Percentiles rank a stretch among this genome's conserved stretches.
phyloP scores from a whole-genome alignment of 1,140 invertebrate genomes.

The Bilobella aurantiaca region DNA sequence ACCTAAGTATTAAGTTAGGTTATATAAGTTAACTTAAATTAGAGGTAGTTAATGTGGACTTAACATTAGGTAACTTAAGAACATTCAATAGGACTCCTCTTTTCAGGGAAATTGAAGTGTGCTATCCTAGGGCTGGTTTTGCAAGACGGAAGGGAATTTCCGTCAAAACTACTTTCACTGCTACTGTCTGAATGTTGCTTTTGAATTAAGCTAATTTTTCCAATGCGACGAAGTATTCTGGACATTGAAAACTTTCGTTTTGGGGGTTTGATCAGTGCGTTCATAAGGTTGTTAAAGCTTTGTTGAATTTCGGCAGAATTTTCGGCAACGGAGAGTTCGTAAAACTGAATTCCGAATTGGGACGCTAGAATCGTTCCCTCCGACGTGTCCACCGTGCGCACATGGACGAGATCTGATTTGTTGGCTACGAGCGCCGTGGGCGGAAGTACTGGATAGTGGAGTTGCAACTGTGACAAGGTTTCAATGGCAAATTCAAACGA shows the following conservation, averaged over 20 bases:
- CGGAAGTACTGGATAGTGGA: constrained; percentile 17
- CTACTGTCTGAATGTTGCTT: background rate
- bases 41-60: too few relatives aligned
- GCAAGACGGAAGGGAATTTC: background rate
- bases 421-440: constrained; percentile 58
- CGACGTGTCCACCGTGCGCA: constrained; percentile 57
- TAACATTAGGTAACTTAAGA: too few relatives aligned
- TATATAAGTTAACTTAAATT: too few relatives aligned
- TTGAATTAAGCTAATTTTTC: background rate
- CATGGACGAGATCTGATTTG: constrained; percentile 64
- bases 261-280: constrained; percentile 41
- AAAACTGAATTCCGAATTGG: constrained; percentile 56
- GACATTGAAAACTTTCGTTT: constrained; percentile 61
- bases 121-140: background rate
- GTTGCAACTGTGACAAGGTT: constrained; percentile 47
- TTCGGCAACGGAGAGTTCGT: constrained; percentile 65
- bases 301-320: constrained; percentile 58
- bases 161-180: background rate
- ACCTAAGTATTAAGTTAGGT: too few relatives aligned
- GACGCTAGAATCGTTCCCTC: constrained; percentile 56
- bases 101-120: too few relatives aligned
- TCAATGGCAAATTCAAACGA: constrained; percentile 58
- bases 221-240: constrained; percentile 50
- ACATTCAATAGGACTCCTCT: too few relatives aligned
- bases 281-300: constrained; percentile 55